Evolutionary conservation across 2,113 vertebrate genomes (phyloP).

Genomic region (Lophotis ruficrista): DNA sequence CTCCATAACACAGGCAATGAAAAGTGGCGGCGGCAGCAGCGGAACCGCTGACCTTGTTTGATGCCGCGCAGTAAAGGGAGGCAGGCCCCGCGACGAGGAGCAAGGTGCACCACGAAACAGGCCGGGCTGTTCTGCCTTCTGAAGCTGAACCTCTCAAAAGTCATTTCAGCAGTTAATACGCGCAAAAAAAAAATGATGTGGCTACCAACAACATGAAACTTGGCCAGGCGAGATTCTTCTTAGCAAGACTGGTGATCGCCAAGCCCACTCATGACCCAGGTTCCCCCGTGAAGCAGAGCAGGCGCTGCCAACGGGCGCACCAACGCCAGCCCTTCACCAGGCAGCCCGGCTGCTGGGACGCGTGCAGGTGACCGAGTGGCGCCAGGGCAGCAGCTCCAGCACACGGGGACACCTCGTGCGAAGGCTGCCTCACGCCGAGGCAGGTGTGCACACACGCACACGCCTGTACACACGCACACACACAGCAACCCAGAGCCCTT

Average conservation of each 20-base stretch:
- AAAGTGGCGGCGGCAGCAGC: not conserved
- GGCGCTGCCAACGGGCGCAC: rapidly evolving
- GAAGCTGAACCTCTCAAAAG: not conserved
- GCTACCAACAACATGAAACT: not conserved
- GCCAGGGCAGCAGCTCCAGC: not conserved
- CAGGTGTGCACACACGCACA: not conserved
- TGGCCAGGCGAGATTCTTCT: not conserved
- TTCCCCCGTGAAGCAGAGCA: not conserved
- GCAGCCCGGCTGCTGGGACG: rapidly evolving
- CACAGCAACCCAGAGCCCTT: rapidly evolving
- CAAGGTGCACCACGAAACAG: not conserved
- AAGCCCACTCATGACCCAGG: rapidly evolving
- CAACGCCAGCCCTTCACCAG: rapidly evolving
- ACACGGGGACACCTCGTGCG: rapidly evolving
- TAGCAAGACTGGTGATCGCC: not conserved
- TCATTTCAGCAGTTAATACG: conserved; percentile 1
- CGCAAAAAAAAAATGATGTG: not conserved
- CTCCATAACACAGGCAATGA: conserved; percentile 48
- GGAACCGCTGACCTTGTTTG: conserved; percentile 58
- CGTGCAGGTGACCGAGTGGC: rapidly evolving
- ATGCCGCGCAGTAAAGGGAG: conserved; percentile 42
- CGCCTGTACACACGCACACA: rapidly evolving
- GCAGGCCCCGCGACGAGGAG: not conserved
- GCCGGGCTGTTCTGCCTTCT: not conserved
- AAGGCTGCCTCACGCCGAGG: not conserved